These are phyloP conservation scores for Ctenomys sociabilis DNA, from an alignment of 2,113 vertebrate genomes.

Conservation along the genomic window DNA sequence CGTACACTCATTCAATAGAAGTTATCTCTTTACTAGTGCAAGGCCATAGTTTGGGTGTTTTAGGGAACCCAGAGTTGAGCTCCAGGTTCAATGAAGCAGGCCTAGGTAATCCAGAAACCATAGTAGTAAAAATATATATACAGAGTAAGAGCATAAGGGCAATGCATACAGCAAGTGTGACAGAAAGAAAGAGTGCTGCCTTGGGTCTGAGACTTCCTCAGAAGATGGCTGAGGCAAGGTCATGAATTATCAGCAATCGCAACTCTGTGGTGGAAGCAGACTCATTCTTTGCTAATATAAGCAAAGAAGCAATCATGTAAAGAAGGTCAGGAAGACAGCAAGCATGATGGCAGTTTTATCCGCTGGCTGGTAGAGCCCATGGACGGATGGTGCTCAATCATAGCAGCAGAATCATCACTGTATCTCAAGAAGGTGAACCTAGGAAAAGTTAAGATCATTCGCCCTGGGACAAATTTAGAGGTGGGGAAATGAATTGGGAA, in stretches of 20 bases:
- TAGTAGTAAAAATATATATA: neutral
- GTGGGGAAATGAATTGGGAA: slow-evolving; percentile 6
- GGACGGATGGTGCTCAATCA: neutral
- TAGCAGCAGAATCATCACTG: neutral
- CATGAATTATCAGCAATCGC: neutral
- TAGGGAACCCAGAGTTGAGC: neutral
- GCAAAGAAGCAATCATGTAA: neutral
- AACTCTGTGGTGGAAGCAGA: neutral
- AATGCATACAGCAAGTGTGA: accelerated
- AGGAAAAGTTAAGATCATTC: neutral
- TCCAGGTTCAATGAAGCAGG: neutral
- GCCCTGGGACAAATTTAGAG: neutral
- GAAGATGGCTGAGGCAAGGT: neutral
- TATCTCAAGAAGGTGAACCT: neutral
- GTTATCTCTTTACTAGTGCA: neutral
- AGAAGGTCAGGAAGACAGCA: neutral
- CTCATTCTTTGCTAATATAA: neutral
- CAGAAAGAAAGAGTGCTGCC: accelerated
- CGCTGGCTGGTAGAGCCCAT: neutral
- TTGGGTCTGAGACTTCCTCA: neutral
- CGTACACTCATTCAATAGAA: neutral
- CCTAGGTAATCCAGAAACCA: neutral
- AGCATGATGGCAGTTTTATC: neutral
- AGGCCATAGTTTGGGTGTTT: neutral
- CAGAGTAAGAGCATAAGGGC: accelerated